A percentile compares a stretch with the other conserved stretches of the same genome.
These are phyloP conservation scores for Psix sp. DNA, from an alignment of 1,140 invertebrate genomes.

Conservation along the genomic window DNA sequence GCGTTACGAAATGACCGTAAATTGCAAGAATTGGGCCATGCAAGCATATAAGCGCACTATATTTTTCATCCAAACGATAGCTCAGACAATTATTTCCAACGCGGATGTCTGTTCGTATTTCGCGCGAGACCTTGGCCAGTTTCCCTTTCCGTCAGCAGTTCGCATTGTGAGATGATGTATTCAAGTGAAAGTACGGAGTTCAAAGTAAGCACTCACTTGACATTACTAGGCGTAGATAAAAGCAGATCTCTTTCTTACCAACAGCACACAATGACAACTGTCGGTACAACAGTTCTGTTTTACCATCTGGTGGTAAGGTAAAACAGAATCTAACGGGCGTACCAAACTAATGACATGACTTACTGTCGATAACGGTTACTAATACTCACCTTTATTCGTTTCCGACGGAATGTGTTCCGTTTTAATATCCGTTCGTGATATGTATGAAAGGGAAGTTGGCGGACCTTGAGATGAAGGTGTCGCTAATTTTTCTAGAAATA, in stretches of 20 bases:
- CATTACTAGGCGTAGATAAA: too few species aligned
- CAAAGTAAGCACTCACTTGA: too few species aligned
- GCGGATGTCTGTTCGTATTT: slow-evolving; percentile 75
- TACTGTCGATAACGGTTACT: too few species aligned
- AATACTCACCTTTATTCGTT: slow-evolving; percentile 73
- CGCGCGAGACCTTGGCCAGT: slow-evolving; percentile 73
- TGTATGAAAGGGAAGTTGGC: slow-evolving; percentile 69
- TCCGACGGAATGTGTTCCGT: slow-evolving; percentile 74
- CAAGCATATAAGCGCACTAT: slow-evolving; percentile 56
- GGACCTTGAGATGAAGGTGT: slow-evolving; percentile 73
- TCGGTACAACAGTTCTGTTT: too few species aligned
- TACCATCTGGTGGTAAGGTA: neutral
- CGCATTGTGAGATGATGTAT: slow-evolving; percentile 50
- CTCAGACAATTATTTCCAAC: slow-evolving; percentile 73
- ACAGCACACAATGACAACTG: too few species aligned
- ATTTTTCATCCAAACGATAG: slow-evolving; percentile 70
- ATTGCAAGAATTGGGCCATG: slow-evolving; percentile 74
- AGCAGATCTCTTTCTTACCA: neutral
- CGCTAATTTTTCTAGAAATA: slow-evolving; percentile 75
- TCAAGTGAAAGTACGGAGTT: slow-evolving; percentile 32
- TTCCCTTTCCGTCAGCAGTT: slow-evolving; percentile 68
- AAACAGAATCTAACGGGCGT: too few species aligned
- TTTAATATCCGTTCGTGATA: slow-evolving; percentile 75
- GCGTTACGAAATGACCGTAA: slow-evolving; percentile 70
- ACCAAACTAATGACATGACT: too few species aligned